These are phyloP conservation scores for Actinia equina DNA, from an alignment of 64 coral and sea anemone species.

Conservation along the genomic window DNA sequence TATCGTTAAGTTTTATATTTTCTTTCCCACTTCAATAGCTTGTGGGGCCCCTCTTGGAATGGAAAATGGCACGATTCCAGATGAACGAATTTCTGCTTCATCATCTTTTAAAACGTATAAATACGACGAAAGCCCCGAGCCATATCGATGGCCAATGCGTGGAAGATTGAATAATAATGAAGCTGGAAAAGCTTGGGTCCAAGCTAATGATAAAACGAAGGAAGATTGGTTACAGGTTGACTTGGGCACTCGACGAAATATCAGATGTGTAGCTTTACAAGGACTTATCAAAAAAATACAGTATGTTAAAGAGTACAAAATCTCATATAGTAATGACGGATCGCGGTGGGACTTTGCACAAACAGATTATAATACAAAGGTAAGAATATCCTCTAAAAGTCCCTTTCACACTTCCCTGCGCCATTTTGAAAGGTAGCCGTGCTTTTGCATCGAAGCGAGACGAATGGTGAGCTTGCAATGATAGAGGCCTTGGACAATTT, in stretches of 20 bases:
- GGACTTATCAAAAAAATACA: background rate
- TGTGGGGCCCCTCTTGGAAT: slow-evolving; percentile 23
- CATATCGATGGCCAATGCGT: slow-evolving; percentile 20
- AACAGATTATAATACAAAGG: slow-evolving; percentile 7
- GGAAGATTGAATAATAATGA: slow-evolving; percentile 11
- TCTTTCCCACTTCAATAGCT: background rate
- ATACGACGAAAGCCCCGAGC: background rate
- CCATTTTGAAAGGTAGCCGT: no score
- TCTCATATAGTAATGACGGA: slow-evolving; percentile 32
- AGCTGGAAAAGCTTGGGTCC: background rate
- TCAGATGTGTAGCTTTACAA: background rate
- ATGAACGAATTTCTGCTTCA: slow-evolving; percentile 28
- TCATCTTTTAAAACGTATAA: background rate
- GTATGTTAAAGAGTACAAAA: slow-evolving; percentile 1
- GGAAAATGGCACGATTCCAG: slow-evolving; percentile 22
- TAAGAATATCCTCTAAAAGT: background rate
- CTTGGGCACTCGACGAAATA: background rate
- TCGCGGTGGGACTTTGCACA: slow-evolving; percentile 16
- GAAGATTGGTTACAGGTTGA: slow-evolving; percentile 40
- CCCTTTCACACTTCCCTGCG: no score
- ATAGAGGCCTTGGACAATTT: no score
- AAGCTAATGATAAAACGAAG: background rate
- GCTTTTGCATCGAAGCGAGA: no score
- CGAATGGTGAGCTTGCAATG: no score
- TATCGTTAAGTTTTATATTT: background rate